These are phyloP conservation scores for Dryobotodes eremita DNA, from an alignment of 2,888 invertebrate genomes.

Conservation along the genomic window DNA sequence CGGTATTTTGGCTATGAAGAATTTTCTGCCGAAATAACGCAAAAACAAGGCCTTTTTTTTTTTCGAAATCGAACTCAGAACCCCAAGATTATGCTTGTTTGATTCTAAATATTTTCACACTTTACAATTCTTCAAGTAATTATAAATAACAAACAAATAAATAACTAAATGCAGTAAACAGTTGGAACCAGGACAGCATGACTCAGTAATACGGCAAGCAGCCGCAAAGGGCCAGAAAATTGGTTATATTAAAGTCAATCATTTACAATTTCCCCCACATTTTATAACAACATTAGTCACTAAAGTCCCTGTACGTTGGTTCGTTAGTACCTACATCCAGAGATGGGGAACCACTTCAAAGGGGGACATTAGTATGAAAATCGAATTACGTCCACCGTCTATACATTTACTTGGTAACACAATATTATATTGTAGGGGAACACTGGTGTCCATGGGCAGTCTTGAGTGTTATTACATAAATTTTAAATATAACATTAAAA, in stretches of 20 bases:
- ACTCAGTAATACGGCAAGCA: background rate
- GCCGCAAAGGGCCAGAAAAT: constrained; percentile 4
- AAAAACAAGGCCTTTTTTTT: no score
- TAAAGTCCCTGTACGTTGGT: constrained; percentile 26
- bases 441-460: background rate
- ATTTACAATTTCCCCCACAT: constrained; percentile 30
- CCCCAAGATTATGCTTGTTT: background rate
- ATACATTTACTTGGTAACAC: constrained; percentile 69
- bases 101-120: background rate
- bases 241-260: constrained; percentile 16
- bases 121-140: background rate
- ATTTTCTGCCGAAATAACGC: background rate
- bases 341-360: constrained; percentile 57
- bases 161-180: background rate
- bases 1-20: background rate
- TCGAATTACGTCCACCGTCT: constrained; percentile 72
- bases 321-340: constrained; percentile 51
- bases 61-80: background rate
- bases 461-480: background rate
- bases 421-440: constrained; percentile 63
- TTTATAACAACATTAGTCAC: constrained; percentile 46
- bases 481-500: background rate
- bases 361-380: constrained; percentile 73
- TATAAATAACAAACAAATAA: background rate
- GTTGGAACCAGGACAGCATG: background rate